A percentile compares a stretch with the other conserved stretches of the same genome.
Conservation (phyloP, 2,113 vertebrate species). For the Pedionomus torquatus region DNA sequence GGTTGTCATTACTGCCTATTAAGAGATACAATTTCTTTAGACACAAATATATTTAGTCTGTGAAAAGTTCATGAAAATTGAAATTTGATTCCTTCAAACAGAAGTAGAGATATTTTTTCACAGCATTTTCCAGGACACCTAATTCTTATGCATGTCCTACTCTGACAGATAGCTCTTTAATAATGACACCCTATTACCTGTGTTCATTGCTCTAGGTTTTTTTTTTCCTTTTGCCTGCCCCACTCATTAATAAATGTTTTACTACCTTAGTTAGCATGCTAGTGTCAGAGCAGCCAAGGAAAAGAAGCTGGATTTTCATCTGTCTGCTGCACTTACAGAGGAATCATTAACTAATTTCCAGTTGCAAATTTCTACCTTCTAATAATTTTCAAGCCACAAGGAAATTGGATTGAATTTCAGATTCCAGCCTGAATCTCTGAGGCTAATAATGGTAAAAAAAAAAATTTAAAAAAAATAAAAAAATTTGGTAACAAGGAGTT, state of each 20-base stretch:
- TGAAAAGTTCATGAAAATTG: slow-evolving; percentile 50
- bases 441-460: background rate
- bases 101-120: background rate
- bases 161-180: slow-evolving; percentile 13
- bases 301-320: background rate
- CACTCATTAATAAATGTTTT: slow-evolving; percentile 26
- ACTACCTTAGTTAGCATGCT: background rate
- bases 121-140: slow-evolving; percentile 6
- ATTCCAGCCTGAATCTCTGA: background rate
- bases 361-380: background rate
- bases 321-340: background rate
- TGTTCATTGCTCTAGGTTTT: slow-evolving; percentile 1
- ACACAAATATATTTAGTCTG: slow-evolving; percentile 6
- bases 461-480: background rate
- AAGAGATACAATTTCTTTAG: slow-evolving; percentile 1
- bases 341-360: slow-evolving; percentile 20
- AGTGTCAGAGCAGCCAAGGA: background rate
- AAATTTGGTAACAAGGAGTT: background rate
- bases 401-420: background rate
- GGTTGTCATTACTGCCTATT: background rate
- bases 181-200: slow-evolving; percentile 17
- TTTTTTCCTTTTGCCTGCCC: background rate
- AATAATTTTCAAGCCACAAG: background rate
- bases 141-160: slow-evolving; percentile 15
- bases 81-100: slow-evolving; percentile 35